Conservation (phyloP, 2,888 invertebrate genomes). For the Nysson spinosus region DNA sequence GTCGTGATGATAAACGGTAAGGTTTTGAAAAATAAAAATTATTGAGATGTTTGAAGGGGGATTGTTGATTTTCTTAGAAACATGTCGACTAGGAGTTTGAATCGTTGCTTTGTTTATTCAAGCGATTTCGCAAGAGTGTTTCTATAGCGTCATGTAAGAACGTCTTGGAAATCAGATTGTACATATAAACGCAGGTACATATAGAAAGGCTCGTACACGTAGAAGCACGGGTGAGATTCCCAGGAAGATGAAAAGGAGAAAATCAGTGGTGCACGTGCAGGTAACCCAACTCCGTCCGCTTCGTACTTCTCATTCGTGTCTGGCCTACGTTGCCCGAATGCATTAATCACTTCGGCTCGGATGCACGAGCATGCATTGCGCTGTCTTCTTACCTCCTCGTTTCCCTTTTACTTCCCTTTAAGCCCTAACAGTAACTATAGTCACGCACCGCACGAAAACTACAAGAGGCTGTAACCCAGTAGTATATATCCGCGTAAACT, state of each 20-base stretch:
- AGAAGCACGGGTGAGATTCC: slow-evolving; percentile 54
- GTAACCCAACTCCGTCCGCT: slow-evolving; percentile 54
- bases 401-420: slow-evolving; percentile 24
- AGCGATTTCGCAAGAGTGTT: slow-evolving; percentile 30
- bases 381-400: slow-evolving; percentile 23
- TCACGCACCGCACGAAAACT: slow-evolving; percentile 58
- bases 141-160: slow-evolving; percentile 56
- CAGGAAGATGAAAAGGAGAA: slow-evolving; percentile 71
- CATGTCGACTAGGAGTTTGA: slow-evolving; percentile 31
- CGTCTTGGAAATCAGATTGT: slow-evolving; percentile 50
- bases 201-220: not conserved
- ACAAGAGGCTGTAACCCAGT: slow-evolving; percentile 1
- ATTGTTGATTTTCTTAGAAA: slow-evolving; percentile 13
- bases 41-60: slow-evolving; percentile 7
- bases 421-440: slow-evolving; percentile 30
- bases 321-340: slow-evolving; percentile 67
- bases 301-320: slow-evolving; percentile 63
- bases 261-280: slow-evolving; percentile 73
- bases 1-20: no score
- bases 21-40: no score
- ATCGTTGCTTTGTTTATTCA: slow-evolving; percentile 25
- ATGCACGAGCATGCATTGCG: slow-evolving; percentile 53
- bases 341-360: slow-evolving; percentile 70
- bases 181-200: slow-evolving; percentile 1
- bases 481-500: not conserved